Evolutionary conservation across 2,797 vertebrate species (phyloP).

Genomic region (Heterohyrax brucei): DNA sequence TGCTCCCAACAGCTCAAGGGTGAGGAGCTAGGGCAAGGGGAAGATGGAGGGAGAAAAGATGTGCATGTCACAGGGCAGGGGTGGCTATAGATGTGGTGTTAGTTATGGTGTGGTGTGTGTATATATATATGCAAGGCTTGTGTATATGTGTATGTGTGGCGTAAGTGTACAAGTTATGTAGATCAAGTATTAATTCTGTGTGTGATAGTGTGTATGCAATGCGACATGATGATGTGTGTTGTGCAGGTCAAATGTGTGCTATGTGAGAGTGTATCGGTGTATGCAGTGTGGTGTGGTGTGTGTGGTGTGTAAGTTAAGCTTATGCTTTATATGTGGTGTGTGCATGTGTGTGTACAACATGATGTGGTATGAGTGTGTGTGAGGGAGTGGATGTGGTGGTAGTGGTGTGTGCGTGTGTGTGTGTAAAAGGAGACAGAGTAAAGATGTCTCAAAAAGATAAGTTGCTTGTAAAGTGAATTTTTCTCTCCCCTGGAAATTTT

Average conservation of each 20-base stretch:
- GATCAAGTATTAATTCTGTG: not conserved
- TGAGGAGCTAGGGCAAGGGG: not conserved
- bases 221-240: not conserved
- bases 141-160: not conserved
- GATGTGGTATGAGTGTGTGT: too few species aligned
- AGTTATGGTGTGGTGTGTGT: not conserved
- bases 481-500: slow-evolving; percentile 50
- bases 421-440: not conserved
- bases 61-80: not conserved
- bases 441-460: slow-evolving; percentile 20
- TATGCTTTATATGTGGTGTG: not conserved
- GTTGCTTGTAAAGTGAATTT: not conserved
- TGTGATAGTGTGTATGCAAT: not conserved
- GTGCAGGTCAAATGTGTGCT: not conserved
- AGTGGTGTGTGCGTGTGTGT: not conserved
- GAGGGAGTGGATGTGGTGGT: not conserved
- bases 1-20: not conserved
- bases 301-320: too few species aligned
- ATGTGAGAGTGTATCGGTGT: not conserved
- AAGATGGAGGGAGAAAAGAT: not conserved
- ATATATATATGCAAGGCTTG: not conserved
- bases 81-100: too few species aligned
- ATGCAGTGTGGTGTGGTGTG: not conserved
- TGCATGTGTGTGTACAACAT: not conserved
- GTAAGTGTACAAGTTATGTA: not conserved